phyloP scores from a whole-genome alignment of 2,888 invertebrate species.

The Xylota sylvarum region DNA sequence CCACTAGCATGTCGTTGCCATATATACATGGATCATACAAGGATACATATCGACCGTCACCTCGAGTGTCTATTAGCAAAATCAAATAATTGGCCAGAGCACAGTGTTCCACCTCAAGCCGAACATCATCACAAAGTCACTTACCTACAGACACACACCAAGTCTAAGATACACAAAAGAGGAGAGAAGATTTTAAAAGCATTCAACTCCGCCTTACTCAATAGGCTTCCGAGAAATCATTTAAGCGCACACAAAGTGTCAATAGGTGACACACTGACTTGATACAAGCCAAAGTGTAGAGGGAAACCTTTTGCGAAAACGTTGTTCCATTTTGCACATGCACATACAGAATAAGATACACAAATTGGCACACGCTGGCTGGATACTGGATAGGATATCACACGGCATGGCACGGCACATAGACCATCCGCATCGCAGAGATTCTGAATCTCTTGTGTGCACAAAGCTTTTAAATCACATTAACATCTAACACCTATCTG shows the following conservation, averaged over 20 bases:
- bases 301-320: slow-evolving; percentile 36
- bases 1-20: not conserved
- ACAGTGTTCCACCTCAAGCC: slow-evolving; percentile 14
- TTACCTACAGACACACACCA: not conserved
- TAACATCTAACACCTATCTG: slow-evolving; percentile 74
- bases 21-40: slow-evolving; percentile 7
- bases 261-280: slow-evolving; percentile 64
- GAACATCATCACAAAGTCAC: slow-evolving; percentile 45
- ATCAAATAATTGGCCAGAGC: slow-evolving; percentile 69
- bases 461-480: slow-evolving; percentile 76
- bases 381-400: too few species aligned
- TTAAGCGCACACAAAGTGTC: slow-evolving; percentile 60
- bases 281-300: slow-evolving; percentile 58
- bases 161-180: slow-evolving; percentile 24
- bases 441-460: slow-evolving; percentile 53
- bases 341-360: slow-evolving; percentile 32
- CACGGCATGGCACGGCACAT: slow-evolving; percentile 3
- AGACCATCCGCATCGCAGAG: slow-evolving; percentile 39
- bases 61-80: slow-evolving; percentile 67
- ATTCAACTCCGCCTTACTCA: slow-evolving; percentile 30
- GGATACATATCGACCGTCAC: slow-evolving; percentile 39
- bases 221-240: slow-evolving; percentile 44
- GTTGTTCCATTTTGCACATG: slow-evolving; percentile 49
- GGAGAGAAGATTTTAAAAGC: slow-evolving; percentile 51
- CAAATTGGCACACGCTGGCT: slow-evolving; percentile 45